Conservation (phyloP, 2,888 invertebrate species). For the Tetrapedia diversipes region DNA sequence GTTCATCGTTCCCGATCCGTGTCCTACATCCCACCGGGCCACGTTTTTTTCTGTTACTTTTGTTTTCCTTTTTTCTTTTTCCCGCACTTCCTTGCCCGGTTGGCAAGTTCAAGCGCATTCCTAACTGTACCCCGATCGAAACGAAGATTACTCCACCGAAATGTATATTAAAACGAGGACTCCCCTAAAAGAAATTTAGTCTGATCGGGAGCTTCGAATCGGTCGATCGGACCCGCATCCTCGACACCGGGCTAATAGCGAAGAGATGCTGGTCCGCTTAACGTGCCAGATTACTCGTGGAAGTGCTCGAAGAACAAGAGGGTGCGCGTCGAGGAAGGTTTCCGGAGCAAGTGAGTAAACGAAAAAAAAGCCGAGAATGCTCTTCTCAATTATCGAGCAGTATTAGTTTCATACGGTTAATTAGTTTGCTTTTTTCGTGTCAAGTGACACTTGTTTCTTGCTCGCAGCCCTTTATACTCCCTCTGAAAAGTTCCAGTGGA, state of each 20-base stretch:
- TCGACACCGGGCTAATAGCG: neutral
- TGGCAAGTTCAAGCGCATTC: slow-evolving; percentile 62
- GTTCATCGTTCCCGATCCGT: slow-evolving; percentile 31
- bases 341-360: slow-evolving; percentile 28
- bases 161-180: slow-evolving; percentile 71
- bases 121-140: slow-evolving; percentile 74
- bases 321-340: neutral
- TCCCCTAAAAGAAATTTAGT: slow-evolving; percentile 65
- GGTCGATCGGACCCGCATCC: neutral
- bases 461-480: neutral
- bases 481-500: neutral
- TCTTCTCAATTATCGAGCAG: neutral
- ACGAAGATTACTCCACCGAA: slow-evolving; percentile 64
- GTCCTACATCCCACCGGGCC: slow-evolving; percentile 37
- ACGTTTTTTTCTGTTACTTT: slow-evolving; percentile 53
- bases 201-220: slow-evolving; percentile 36
- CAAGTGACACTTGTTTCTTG: neutral
- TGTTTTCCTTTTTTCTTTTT: slow-evolving; percentile 41
- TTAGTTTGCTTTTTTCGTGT: neutral
- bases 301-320: neutral
- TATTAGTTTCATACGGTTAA: neutral
- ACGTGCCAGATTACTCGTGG: too few relatives aligned
- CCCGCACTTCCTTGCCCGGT: slow-evolving; percentile 33
- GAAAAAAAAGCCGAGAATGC: neutral
- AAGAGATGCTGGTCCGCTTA: neutral